Percentiles rank a stretch among this genome's conserved stretches.
These are phyloP conservation scores for Montipora capricornis DNA, from an alignment of 64 coral and sea anemone species.

Conservation along the genomic window DNA sequence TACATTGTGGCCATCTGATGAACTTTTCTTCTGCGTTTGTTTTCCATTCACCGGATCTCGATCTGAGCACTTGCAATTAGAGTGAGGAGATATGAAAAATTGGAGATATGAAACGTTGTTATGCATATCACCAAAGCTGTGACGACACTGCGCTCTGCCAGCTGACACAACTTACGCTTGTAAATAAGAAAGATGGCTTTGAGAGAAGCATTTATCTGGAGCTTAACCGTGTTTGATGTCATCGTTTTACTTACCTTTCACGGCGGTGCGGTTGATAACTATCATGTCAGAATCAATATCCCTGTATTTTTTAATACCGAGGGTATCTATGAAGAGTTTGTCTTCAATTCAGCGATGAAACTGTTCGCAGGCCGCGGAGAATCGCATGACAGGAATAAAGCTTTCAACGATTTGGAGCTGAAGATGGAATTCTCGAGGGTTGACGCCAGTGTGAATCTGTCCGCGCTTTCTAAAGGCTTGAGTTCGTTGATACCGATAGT, in stretches of 20 bases:
- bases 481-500: not conserved
- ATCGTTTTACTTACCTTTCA: not conserved
- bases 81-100: not conserved
- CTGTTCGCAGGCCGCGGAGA: not conserved
- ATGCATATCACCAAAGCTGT: not conserved
- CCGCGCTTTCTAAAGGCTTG: not conserved
- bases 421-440: slow-evolving; percentile 11
- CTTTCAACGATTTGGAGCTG: not conserved
- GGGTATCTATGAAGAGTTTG: slow-evolving; percentile 14
- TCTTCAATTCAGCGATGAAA: slow-evolving; percentile 19
- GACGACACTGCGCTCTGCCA: not conserved
- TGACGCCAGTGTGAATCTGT: not conserved
- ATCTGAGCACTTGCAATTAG: not conserved
- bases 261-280: slow-evolving; percentile 1
- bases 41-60: not conserved
- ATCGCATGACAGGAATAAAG: not conserved
- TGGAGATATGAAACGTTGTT: not conserved
- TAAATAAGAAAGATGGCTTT: not conserved
- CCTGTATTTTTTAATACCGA: slow-evolving; percentile 37
- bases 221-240: not conserved
- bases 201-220: not conserved
- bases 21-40: not conserved
- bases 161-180: not conserved
- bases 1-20: not conserved
- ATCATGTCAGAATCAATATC: slow-evolving; percentile 3